Conservation (phyloP, 2,797 vertebrate species). For the Sebastolobus alascanus region DNA sequence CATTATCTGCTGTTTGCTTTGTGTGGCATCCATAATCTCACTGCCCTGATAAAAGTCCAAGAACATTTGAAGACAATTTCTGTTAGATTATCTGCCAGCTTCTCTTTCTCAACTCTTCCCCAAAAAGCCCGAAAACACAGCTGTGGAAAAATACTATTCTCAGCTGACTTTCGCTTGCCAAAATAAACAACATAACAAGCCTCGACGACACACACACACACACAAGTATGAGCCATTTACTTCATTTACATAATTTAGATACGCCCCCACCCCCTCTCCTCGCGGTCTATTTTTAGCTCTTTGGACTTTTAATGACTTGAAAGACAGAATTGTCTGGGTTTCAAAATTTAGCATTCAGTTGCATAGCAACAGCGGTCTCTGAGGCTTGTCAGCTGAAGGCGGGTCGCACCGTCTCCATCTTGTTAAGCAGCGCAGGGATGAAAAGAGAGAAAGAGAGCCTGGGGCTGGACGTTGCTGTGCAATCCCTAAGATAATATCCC, state of each 20-base stretch:
- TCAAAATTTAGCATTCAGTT: slow-evolving; percentile 89
- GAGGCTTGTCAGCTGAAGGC: slow-evolving; percentile 75
- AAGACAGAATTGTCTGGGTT: slow-evolving; percentile 80
- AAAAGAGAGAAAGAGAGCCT: slow-evolving; percentile 63
- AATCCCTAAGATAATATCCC: slow-evolving; percentile 78
- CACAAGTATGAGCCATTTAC: slow-evolving; percentile 51
- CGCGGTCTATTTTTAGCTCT: slow-evolving; percentile 76
- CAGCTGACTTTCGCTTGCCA: slow-evolving; percentile 61
- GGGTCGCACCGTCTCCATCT: slow-evolving; percentile 78
- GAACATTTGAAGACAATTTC: slow-evolving; percentile 52
- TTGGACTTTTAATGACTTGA: slow-evolving; percentile 78
- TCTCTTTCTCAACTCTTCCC: slow-evolving; percentile 57
- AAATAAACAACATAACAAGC: slow-evolving; percentile 76
- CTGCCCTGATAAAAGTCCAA: slow-evolving; percentile 39
- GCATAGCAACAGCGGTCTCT: slow-evolving; percentile 83
- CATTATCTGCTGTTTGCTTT: slow-evolving; percentile 24
- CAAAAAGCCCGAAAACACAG: slow-evolving; percentile 55
- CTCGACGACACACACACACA: slow-evolving; percentile 46
- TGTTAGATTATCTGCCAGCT: slow-evolving; percentile 54
- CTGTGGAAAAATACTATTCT: slow-evolving; percentile 76
- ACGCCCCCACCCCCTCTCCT: slow-evolving; percentile 27
- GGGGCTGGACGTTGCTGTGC: slow-evolving; percentile 60
- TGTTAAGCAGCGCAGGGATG: slow-evolving; percentile 72
- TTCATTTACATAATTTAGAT: slow-evolving; percentile 70
- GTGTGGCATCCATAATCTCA: slow-evolving; percentile 36